Evolutionary conservation across 2,113 vertebrate species (phyloP).

Genomic region (Mustelus asterias): DNA sequence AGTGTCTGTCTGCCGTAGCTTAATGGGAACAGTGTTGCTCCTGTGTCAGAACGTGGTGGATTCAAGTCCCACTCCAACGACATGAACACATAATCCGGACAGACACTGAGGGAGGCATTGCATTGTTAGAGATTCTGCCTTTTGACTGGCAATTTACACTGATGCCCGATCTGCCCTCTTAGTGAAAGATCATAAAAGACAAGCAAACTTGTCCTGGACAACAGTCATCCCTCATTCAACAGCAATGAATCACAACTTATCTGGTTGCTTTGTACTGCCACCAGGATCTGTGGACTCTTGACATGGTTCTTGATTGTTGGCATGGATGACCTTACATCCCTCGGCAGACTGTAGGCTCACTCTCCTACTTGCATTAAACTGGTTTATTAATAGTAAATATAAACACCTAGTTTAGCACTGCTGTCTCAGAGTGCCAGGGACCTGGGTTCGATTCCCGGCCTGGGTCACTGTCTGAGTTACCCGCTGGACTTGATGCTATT

Average conservation of each 20-base stretch:
- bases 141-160: not conserved
- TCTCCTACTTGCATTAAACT: too few relatives aligned
- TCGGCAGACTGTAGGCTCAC: too few relatives aligned
- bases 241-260: not conserved
- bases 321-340: too few relatives aligned
- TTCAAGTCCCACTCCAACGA: not conserved
- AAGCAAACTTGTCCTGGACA: not conserved
- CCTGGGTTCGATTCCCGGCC: not conserved
- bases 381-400: too few relatives aligned
- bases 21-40: not conserved
- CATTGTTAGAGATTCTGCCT: not conserved
- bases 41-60: not conserved
- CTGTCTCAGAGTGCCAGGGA: too few relatives aligned
- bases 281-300: too few relatives aligned
- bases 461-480: not conserved
- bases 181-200: not conserved
- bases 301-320: too few relatives aligned
- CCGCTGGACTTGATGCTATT: not conserved
- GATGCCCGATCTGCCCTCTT: not conserved
- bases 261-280: not conserved
- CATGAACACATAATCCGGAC: not conserved
- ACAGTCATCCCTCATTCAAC: too few relatives aligned
- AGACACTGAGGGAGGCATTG: not conserved
- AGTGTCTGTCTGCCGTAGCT: not conserved
- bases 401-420: too few relatives aligned